Evolutionary conservation across 2,888 invertebrate genomes (phyloP).

Genomic region (Drosophila austrosaltans): DNA sequence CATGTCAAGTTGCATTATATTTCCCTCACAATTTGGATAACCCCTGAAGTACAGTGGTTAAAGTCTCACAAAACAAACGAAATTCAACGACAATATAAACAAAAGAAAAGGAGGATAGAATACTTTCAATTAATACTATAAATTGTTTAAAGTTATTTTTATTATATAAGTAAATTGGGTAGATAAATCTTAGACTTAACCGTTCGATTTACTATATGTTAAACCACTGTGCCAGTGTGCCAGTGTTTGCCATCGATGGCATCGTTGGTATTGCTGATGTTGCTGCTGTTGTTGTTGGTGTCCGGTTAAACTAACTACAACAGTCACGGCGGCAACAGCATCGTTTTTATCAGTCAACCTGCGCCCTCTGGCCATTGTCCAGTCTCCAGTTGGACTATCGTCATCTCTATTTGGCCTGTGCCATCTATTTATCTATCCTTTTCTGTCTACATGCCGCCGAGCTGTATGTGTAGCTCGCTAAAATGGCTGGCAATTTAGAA

Average conservation of each 20-base stretch:
- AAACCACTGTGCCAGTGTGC: conserved; percentile 2
- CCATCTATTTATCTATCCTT: not conserved
- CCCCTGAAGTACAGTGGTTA: conserved; percentile 40
- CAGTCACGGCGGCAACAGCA: conserved; percentile 46
- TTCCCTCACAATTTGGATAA: conserved; percentile 64
- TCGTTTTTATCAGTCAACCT: conserved; percentile 76
- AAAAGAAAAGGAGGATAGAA: too few species aligned
- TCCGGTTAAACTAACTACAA: conserved; percentile 56
- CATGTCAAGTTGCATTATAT: conserved; percentile 81
- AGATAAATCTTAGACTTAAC: not conserved
- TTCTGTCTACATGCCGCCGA: conserved; percentile 21
- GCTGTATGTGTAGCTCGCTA: conserved; percentile 39
- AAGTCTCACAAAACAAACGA: not conserved
- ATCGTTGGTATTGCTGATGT: conserved; percentile 12
- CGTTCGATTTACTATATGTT: too few species aligned
- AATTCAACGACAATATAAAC: not conserved
- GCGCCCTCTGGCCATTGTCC: conserved; percentile 57
- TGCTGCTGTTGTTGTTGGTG: conserved; percentile 35
- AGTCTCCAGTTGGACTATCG: conserved; percentile 34
- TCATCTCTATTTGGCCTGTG: conserved; percentile 30
- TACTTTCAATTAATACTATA: not conserved
- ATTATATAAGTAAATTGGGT: not conserved
- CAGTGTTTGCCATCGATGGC: conserved; percentile 35
- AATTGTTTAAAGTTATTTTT: too few species aligned
- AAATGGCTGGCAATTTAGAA: conserved; percentile 80